Evolutionary conservation across 2,888 invertebrate genomes (phyloP).

Genomic region (Mythimna ferrago): DNA sequence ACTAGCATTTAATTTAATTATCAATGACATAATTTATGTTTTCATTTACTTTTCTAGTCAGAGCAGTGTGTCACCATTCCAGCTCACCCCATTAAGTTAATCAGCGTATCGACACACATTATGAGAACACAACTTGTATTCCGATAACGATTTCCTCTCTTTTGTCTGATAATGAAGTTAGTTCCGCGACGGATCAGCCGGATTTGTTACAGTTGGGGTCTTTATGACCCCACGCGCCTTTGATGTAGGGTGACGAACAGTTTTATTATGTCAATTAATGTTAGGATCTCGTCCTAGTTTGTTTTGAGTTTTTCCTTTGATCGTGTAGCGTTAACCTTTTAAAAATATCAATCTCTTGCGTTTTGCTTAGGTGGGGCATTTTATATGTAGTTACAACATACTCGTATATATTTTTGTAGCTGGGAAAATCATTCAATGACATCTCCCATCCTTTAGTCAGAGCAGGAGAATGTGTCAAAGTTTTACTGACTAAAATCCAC

Average conservation of each 20-base stretch:
- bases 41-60: not conserved
- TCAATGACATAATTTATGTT: slow-evolving; percentile 1
- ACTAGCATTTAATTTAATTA: not conserved
- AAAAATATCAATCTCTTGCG: not conserved
- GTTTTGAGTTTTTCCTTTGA: slow-evolving; percentile 40
- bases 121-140: slow-evolving; percentile 44
- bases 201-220: slow-evolving; percentile 55
- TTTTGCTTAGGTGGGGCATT: not conserved
- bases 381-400: no score
- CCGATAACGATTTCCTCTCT: slow-evolving; percentile 54
- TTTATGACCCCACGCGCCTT: slow-evolving; percentile 34
- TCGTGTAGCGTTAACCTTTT: not conserved
- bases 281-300: slow-evolving; percentile 4
- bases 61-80: slow-evolving; percentile 24
- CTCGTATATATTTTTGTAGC: not conserved
- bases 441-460: no score
- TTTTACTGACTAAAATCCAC: no score
- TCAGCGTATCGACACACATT: slow-evolving; percentile 54
- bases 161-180: slow-evolving; percentile 58
- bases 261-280: slow-evolving; percentile 47
- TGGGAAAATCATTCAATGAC: no score
- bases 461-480: no score
- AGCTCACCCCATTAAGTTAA: slow-evolving; percentile 45
- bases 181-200: slow-evolving; percentile 50
- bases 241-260: slow-evolving; percentile 50